Conservation (phyloP, 2,113 vertebrate species). For the Poeciliopsis turrubarensis region DNA sequence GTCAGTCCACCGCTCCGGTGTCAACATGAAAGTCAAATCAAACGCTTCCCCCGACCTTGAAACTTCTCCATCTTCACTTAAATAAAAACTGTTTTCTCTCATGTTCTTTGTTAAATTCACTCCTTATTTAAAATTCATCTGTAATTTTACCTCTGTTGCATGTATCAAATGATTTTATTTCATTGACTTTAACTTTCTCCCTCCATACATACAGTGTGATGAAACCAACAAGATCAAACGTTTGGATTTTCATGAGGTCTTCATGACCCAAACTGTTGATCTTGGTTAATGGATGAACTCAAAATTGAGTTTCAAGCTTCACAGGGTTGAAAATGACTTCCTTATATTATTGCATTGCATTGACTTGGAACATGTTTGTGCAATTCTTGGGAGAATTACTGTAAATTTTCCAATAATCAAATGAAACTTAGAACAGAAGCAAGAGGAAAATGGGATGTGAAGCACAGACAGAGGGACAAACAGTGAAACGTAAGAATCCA, state of each 20-base stretch:
- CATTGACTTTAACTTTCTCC: not conserved
- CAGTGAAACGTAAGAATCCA: too few relatives aligned
- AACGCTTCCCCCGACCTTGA: not conserved
- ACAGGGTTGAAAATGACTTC: not conserved
- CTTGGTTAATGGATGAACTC: not conserved
- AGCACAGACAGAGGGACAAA: too few relatives aligned
- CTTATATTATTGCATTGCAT: too few relatives aligned
- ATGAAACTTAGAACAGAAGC: too few relatives aligned
- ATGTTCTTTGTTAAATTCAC: not conserved
- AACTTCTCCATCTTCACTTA: not conserved
- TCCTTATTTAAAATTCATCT: not conserved
- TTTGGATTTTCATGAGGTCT: not conserved
- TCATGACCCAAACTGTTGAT: not conserved
- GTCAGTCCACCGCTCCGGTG: not conserved
- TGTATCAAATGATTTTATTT: not conserved
- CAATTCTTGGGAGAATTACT: not conserved
- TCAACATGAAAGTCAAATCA: conserved; percentile 1
- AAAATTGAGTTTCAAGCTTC: not conserved
- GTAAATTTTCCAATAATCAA: too few relatives aligned
- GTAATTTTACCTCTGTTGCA: not conserved
- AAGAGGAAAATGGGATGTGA: too few relatives aligned
- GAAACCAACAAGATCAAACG: not conserved
- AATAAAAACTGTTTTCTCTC: not conserved
- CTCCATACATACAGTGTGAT: not conserved
- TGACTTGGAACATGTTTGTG: not conserved